Percentiles rank a stretch among this genome's conserved stretches.
These are phyloP conservation scores for Drosophila longiperda DNA, from an alignment of 2,888 invertebrate genomes.

Conservation along the genomic window DNA sequence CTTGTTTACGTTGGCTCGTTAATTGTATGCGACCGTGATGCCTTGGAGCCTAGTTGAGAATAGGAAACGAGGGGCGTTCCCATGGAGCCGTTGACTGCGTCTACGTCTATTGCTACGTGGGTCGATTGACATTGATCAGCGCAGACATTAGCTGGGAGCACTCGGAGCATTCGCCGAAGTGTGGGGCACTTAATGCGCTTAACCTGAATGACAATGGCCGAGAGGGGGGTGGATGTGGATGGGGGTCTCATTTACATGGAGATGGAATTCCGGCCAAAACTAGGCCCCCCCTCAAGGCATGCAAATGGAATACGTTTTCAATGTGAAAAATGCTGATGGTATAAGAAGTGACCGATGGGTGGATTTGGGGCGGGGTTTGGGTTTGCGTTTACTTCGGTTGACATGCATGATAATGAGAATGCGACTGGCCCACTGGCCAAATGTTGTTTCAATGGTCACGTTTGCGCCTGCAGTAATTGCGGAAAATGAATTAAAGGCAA, in stretches of 20 bases:
- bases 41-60: constrained; percentile 6
- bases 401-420: constrained; percentile 65
- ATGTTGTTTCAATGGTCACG: constrained; percentile 19
- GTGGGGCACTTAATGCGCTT: constrained; percentile 61
- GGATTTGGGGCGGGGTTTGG: not conserved
- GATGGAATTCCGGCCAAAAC: constrained; percentile 49
- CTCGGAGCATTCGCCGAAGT: constrained; percentile 9
- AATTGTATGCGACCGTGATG: constrained; percentile 52
- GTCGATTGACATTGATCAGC: constrained; percentile 70
- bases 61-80: not conserved
- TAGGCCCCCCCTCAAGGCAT: constrained; percentile 51
- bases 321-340: constrained; percentile 61
- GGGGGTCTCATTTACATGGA: constrained; percentile 63
- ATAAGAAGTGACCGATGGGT: constrained; percentile 10
- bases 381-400: constrained; percentile 11
- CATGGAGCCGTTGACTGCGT: not conserved
- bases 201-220: constrained; percentile 48
- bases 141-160: constrained; percentile 50
- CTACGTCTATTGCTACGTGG: constrained; percentile 17
- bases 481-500: constrained; percentile 76
- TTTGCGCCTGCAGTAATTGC: constrained; percentile 63
- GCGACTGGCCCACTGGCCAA: constrained; percentile 34
- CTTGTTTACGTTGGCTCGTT: constrained; percentile 40
- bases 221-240: not conserved
- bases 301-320: constrained; percentile 61